Conservation (phyloP, 2,113 vertebrate species). For the Nycticorax nycticorax region DNA sequence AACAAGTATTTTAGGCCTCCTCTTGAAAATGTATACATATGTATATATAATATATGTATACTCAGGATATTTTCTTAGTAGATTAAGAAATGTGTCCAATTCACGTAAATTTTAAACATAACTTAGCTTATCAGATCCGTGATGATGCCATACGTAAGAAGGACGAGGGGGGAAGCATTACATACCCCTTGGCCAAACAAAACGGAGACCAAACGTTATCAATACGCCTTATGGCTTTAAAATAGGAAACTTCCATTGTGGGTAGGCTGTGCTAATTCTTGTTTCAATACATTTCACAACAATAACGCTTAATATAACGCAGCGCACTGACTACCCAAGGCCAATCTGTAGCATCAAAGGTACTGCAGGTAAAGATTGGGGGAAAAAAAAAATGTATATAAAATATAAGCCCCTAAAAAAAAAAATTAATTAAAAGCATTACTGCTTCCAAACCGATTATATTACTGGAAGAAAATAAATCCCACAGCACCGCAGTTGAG, state of each 20-base stretch:
- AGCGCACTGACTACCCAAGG: background rate
- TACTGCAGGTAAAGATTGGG: background rate
- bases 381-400: background rate
- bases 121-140: background rate
- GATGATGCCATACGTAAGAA: background rate
- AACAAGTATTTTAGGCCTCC: background rate
- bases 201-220: background rate
- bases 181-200: background rate
- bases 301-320: background rate
- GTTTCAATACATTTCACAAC: background rate
- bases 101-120: background rate
- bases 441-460: background rate
- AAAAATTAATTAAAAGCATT: background rate
- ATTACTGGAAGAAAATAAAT: background rate
- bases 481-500: background rate
- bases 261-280: background rate
- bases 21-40: background rate
- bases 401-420: background rate
- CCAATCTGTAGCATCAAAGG: background rate
- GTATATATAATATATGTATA: background rate
- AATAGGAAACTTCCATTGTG: background rate
- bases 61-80: background rate
- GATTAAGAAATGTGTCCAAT: background rate
- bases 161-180: background rate
- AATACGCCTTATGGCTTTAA: background rate